A percentile compares a stretch with the other conserved stretches of the same genome.
Evolutionary conservation across 2,113 vertebrate species (phyloP).

Genomic region (Erythrocercus mccallii): DNA sequence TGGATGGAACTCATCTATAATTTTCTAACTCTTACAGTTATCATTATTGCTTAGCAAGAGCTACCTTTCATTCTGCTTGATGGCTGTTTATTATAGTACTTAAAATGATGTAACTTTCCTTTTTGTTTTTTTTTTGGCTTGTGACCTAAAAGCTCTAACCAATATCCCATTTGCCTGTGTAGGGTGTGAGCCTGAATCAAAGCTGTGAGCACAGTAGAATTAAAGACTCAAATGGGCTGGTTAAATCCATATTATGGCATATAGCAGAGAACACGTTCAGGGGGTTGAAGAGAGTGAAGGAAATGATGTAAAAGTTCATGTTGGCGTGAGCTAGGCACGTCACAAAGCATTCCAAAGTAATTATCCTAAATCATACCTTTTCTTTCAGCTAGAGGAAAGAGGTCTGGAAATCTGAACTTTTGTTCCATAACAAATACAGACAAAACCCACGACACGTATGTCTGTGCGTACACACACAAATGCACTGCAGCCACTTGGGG

Average conservation of each 20-base stretch:
- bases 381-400: background rate
- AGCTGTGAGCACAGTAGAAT: background rate
- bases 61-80: background rate
- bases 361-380: background rate
- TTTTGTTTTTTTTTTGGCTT: background rate
- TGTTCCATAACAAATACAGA: background rate
- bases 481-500: background rate
- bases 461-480: background rate
- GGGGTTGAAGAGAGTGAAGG: background rate
- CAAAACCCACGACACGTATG: rapidly evolving
- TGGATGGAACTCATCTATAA: background rate
- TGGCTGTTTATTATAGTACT: background rate
- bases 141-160: background rate
- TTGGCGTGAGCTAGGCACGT: background rate
- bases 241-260: background rate
- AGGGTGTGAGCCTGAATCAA: background rate
- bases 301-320: background rate
- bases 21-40: background rate
- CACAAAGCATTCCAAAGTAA: background rate
- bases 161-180: background rate
- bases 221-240: background rate
- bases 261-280: background rate
- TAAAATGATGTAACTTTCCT: background rate
- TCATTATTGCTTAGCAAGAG: background rate
- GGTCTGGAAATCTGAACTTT: background rate